Evolutionary conservation across 2,113 vertebrate genomes (phyloP), one percentile per base, ranked within the genome.

Genomic region (Phaethon lepturus): DNA sequence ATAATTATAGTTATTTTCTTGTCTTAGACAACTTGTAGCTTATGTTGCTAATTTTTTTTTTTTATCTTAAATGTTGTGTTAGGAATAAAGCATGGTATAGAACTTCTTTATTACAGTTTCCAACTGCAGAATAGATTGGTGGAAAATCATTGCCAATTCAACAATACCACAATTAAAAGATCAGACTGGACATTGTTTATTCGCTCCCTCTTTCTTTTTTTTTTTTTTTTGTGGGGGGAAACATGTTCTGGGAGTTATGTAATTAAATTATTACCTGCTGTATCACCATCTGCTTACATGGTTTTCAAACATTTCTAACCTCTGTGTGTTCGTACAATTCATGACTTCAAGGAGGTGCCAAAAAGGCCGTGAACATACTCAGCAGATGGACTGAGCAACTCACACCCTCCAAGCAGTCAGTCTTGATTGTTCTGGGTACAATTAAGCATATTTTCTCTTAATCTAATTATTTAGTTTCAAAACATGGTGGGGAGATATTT

Each of bases 201-300:
- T 88, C 7, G 4, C 11, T 58, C 6, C 35, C 5, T 20, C 5
- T 64, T 28, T 24, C 2, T 56, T 8, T 24, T 12, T 10, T 22
- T 23, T 26, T 68, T 33, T 50, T 45, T 33, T 35, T 47, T 67
- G 80, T 71, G 38, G 38, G 38, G 38, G 45, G 45, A 40, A 90
- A 7, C 52, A 73, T 84, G 26, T 95, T 95, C 93, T 96, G 93
- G 67, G 59, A 95, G 40, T 58, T 87, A 78, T 78, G 90, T 97
- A 98, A 98, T 98, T 97, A 98, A 97, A 98, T 97, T 97, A 98
- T 97, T 98, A 98, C 97, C 97, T 98, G 97, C 97, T 98, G 94
- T 89, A 98, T 42, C 60, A 94, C 97, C 98, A 98, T 98, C 98
- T 98, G 98, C 77, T 98, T 97, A 86, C 58, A 31, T 89, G 74